Base-by-base conservation (phyloP, 2,888 invertebrate genomes). In the Macaria notata region DNA sequence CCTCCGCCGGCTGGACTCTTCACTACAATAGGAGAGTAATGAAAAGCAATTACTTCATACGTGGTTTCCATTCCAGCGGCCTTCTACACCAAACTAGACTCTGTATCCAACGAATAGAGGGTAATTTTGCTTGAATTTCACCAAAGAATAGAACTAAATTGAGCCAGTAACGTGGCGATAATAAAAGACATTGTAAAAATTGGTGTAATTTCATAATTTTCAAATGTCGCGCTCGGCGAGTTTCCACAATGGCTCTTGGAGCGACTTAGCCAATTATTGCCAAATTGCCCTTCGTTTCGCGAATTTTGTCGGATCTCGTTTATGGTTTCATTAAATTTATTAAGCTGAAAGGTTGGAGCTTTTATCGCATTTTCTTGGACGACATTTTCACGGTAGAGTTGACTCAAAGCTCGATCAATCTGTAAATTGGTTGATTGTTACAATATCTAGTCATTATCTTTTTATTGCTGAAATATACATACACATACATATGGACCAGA, bases 31-130 rank as follows among this genome's bases (percentile, higher is more conserved):
- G 86, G 68, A 71, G 69, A 79, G 85, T 89, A 90, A 90, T 90
- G 89, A 89, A 88, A 84, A 88, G 89, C 89, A 89, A 89, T 90
- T 89, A 89, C 88, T 41, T 78, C 88, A 88, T 88, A 90, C 89
- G 90, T 88, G 90, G 87, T 82, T 79, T 78, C 78, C 83, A 79
- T 79, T 72, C 76, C 70, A 69, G 47, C 62, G 61, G 51, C 61
- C 60, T 46, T 44, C 50, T 62, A 61, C 49, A 9, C 61, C 56
- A 77, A 71, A 69, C 53, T 44, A 54, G 62, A 69, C 81, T 69
- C 69, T 82, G 71, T 9, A 7, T 1, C 56, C 9, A 33, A 36
- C 51, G 2, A 29, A 54, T 69, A 77, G 53, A 66, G 73, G 66
- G 49, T 57, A 68, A 50, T 70, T 75, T 78, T 41, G 53, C 57